Evolutionary conservation across 2,113 vertebrate genomes (phyloP).

Genomic region (Engraulis encrasicolus): DNA sequence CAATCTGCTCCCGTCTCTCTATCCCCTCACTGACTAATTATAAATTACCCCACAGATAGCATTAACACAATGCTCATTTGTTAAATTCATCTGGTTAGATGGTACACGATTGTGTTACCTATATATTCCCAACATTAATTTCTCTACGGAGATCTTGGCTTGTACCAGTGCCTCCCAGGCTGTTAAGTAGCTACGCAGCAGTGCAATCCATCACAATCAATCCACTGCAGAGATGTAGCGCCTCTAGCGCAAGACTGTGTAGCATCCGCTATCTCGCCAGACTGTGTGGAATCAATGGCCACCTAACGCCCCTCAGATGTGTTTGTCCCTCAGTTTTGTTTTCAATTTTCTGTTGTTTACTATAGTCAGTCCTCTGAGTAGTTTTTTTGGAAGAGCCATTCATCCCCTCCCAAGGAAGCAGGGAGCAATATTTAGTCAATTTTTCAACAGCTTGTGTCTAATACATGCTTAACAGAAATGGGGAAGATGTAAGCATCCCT

Average conservation of each 20-base stretch:
- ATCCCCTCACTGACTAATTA: slow-evolving; percentile 16
- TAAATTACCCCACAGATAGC: slow-evolving; percentile 31
- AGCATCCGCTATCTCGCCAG: no score
- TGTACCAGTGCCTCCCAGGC: slow-evolving; percentile 24
- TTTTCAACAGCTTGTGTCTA: slow-evolving; percentile 5
- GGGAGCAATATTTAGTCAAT: background rate
- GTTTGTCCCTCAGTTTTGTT: background rate
- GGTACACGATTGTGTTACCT: slow-evolving; percentile 22
- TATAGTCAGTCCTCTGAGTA: background rate
- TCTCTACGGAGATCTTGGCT: slow-evolving; percentile 25
- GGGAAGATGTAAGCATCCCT: background rate
- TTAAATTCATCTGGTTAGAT: slow-evolving; percentile 35
- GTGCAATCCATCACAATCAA: slow-evolving; percentile 34
- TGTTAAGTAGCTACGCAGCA: slow-evolving; percentile 28
- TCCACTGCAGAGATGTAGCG: slow-evolving; percentile 1
- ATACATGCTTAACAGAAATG: background rate
- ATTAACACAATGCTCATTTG: slow-evolving; percentile 47
- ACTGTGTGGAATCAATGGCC: background rate
- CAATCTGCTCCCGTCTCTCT: slow-evolving; percentile 14
- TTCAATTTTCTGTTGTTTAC: background rate
- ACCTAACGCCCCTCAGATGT: background rate
- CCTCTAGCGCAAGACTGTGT: slow-evolving; percentile 13
- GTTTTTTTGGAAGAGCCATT: no score
- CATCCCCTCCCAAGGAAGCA: background rate
- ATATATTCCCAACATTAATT: slow-evolving; percentile 33